Evolutionary conservation across 2,888 invertebrate species (phyloP), one percentile per base, ranked within the genome.

Genomic region (Drosophila mercatorum): DNA sequence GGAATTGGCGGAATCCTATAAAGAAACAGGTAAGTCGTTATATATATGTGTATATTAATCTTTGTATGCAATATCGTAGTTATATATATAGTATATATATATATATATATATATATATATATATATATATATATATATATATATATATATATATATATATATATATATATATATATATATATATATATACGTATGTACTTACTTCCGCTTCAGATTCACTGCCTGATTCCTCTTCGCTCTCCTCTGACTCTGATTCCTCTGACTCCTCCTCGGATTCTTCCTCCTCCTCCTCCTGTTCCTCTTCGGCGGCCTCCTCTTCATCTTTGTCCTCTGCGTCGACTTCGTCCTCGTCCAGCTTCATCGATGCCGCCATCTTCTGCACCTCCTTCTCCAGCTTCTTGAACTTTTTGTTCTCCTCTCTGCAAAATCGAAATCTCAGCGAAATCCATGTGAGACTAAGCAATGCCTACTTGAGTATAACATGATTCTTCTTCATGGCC

Each of bases 361-460:
- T 96, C 89, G 97, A 94, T 17, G 96, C 96, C 0, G 97, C 97
- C 97, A 97, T 97, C 93, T 97, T 97, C 90, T 97, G 97, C 11
- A 97, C 97, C 93, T 97, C 97, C 79, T 97, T 97, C 91, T 97
- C 97, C 47, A 97, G 92, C 80, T 95, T 95, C 90, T 96, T 97
- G 93, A 96, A 97, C 92, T 96, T 97, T 88, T 95, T 95, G 90
- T 96, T 96, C 86, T 97, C 97, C 46, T 96, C 96, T 84, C 95
- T 95, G 86, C 3, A 69, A 72, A 26, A 44, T 10, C 17, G 17
- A 6, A 7, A 4, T 44, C 5, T 44, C 5, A 11, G 4, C 8
- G 6, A 36, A 57, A 34, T 3, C 0, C 5, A 8, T 17, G 7
- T 6, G 2, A 22, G 22, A 28, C 12, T 5, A 22, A 1, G 64